Base-by-base conservation (phyloP, 2,888 invertebrate genomes). In the Tridacna crocea region DNA sequence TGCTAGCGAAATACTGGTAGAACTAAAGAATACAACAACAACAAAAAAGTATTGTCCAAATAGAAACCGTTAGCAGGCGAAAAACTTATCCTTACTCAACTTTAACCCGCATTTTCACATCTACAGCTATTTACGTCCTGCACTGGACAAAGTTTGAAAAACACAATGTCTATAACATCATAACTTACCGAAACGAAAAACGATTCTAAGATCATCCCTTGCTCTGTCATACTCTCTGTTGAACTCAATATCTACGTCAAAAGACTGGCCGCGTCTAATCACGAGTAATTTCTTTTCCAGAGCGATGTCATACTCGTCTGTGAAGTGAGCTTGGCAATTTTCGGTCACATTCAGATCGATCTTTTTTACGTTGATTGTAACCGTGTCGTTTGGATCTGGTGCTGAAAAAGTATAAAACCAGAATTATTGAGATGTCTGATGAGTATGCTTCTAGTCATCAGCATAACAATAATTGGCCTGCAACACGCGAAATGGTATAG, bases 151-250 rank as follows among this genome's bases (percentile, higher is more conserved):
- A 15, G 55, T 15, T 55, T 55, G 55, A 55, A 55, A 55, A 36
- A 55, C 19, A 55, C 15, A 10, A 55, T 55, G 55, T 15, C 6
- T 19, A 61, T 22, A 61, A 4, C 6, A 66, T 61, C 4, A 15
- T 47, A 55, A 24, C 73, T 58, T 58, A 91, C 91, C 91, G 47
- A 83, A 83, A 47, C 88, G 96, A 93, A 98, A 98, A 79, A 98
- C 97, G 90, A 98, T 96, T 58, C 97, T 97, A 66, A 98, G 95
- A 10, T 97, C 97, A 94, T 98, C 98, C 91, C 95, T 96, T 24
- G 95, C 95, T 24, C 96, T 96, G 90, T 97, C 96, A 94, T 96
- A 98, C n/a, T 96, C 96, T 86, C 96, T 95, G 91, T 96, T 97
- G 81, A 98, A 97, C 65, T 96, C 95, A 26, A 97, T 93, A 0